phyloP scores from a whole-genome alignment of 1,140 invertebrate species.

The Drosophila sp. region DNA sequence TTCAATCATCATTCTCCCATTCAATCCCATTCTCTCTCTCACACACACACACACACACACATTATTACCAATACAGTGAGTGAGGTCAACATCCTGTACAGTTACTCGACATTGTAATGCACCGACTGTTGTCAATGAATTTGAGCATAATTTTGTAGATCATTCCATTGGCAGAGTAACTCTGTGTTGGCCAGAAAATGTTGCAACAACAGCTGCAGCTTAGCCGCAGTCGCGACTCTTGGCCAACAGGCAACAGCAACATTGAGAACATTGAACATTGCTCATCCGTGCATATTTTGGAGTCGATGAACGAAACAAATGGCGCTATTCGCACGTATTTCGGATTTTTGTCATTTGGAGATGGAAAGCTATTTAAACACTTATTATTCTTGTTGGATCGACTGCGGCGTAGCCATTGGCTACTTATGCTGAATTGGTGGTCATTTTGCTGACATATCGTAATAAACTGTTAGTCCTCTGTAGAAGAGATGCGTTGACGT shows the following conservation, averaged over 20 bases:
- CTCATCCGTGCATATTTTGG: conserved; percentile 52
- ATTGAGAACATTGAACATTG: conserved; percentile 38
- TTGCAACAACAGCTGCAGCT: conserved; percentile 24
- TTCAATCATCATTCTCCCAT: background rate
- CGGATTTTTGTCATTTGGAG: conserved; percentile 61
- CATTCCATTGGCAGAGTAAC: conserved; percentile 9
- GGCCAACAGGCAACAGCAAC: background rate
- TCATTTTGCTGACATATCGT: conserved; percentile 60
- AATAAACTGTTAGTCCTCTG: conserved; percentile 19
- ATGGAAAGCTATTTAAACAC: conserved; percentile 67
- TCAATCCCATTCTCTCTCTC: too few species aligned
- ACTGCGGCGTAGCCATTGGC: conserved; percentile 5
- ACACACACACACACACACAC: background rate
- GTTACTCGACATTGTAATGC: conserved; percentile 34
- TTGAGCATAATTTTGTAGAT: conserved; percentile 35
- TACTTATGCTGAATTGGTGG: too few species aligned
- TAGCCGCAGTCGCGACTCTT: conserved; percentile 37
- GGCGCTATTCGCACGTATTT: conserved; percentile 73
- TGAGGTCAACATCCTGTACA: conserved; percentile 32
- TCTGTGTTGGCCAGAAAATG: background rate
- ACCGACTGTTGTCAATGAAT: conserved; percentile 27
- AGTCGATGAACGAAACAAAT: conserved; percentile 60
- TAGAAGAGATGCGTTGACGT: background rate
- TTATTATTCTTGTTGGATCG: background rate
- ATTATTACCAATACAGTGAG: background rate